These are phyloP conservation scores for Trissoscelio sp. DNA, from an alignment of 2,888 invertebrate genomes.

Conservation along the genomic window DNA sequence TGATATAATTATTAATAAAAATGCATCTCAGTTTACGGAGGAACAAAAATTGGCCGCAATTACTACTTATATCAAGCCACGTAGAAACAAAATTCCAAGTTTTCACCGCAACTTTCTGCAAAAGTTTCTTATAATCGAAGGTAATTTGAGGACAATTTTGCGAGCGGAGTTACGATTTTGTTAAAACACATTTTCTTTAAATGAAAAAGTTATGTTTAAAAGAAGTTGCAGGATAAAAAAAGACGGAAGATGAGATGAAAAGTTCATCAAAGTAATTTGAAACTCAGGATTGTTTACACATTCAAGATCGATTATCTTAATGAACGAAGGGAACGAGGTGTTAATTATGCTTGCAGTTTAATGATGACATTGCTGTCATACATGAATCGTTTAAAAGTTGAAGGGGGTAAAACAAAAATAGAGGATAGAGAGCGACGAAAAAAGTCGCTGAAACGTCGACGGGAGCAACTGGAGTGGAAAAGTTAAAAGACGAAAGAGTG, in stretches of 20 bases:
- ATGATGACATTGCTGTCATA: slow-evolving; percentile 31
- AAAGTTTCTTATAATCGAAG: slow-evolving; percentile 6
- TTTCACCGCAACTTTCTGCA: neutral
- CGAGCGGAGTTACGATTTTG: neutral
- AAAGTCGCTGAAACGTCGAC: slow-evolving; percentile 51
- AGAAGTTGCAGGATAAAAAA: neutral
- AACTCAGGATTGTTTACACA: neutral
- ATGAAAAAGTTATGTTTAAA: slow-evolving; percentile 6
- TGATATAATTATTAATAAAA: neutral
- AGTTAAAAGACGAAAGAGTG: slow-evolving; percentile 72
- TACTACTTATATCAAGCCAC: neutral
- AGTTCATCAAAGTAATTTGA: neutral
- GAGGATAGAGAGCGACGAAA: slow-evolving; percentile 5
- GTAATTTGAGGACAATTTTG: slow-evolving; percentile 13
- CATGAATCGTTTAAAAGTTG: slow-evolving; percentile 36
- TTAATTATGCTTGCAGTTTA: slow-evolving; percentile 30
- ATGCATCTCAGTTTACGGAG: too few relatives aligned
- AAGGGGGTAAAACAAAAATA: slow-evolving; percentile 49
- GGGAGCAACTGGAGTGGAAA: slow-evolving; percentile 71
- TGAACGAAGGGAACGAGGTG: slow-evolving; percentile 13
- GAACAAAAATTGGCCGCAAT: slow-evolving; percentile 1
- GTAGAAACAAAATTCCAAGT: neutral
- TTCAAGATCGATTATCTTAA: neutral
- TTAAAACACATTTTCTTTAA: neutral
- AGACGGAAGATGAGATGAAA: neutral